phyloP scores from a whole-genome alignment of 2,113 vertebrate genomes.

The Rhinopithecus roxellana region DNA sequence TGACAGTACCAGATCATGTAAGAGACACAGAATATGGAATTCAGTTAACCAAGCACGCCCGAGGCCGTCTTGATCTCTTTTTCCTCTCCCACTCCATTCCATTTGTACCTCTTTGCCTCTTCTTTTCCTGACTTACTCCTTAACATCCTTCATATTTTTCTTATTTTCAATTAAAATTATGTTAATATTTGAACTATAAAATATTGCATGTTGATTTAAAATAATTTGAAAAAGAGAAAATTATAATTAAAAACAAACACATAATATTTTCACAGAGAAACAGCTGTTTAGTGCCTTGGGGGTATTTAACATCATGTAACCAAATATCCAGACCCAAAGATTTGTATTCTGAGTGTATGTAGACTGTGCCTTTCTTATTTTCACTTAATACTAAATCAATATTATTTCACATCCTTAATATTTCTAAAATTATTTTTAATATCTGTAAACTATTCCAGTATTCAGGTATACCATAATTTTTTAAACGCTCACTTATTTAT shows the following conservation, averaged over 20 bases:
- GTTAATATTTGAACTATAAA: not conserved
- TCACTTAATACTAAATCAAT: not conserved
- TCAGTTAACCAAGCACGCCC: not conserved
- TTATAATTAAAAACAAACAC: not conserved
- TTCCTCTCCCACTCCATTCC: not conserved
- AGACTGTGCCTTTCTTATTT: not conserved
- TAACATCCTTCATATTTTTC: not conserved
- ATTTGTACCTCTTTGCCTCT: not conserved
- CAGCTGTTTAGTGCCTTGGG: not conserved
- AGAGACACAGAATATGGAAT: not conserved
- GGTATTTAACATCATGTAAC: not conserved
- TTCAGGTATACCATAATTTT: not conserved
- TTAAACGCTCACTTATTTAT: not conserved
- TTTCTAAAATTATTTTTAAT: not conserved
- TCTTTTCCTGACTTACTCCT: not conserved
- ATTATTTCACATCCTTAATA: not conserved
- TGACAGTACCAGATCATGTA: not conserved
- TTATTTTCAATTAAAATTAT: not conserved
- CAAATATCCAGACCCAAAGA: not conserved
- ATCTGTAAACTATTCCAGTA: not conserved
- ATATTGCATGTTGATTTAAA: not conserved
- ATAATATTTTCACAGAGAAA: not conserved
- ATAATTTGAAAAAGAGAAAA: not conserved
- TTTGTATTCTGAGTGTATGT: not conserved
- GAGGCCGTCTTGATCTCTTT: rapidly evolving